phyloP scores from a whole-genome alignment of 64 coral and sea anemone genomes.

The Dendrophyllia cribrosa region DNA sequence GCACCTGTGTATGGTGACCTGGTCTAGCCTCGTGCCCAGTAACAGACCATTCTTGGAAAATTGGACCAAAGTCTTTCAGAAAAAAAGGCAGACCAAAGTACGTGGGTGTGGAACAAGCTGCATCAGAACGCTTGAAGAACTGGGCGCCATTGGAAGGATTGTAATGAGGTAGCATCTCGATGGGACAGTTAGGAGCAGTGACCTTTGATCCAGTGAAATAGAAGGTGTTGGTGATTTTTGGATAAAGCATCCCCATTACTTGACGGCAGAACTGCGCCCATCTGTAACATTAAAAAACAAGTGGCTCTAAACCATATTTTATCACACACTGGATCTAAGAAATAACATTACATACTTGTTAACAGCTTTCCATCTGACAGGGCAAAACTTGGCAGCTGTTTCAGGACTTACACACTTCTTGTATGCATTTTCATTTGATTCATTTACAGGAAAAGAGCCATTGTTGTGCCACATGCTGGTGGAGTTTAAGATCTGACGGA shows the following conservation, averaged over 20 bases:
- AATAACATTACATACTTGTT: constrained; percentile 52
- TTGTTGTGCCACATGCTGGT: constrained; percentile 89
- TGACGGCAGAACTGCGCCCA: constrained; percentile 78
- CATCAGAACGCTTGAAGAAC: constrained; percentile 58
- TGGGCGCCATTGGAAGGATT: constrained; percentile 97
- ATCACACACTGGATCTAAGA: not conserved
- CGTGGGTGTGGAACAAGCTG: constrained; percentile 49
- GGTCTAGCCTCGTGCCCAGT: constrained; percentile 94
- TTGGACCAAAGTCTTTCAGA: constrained; percentile 91
- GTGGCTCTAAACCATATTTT: not conserved
- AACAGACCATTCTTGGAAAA: constrained; percentile 98
- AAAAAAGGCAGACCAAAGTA: constrained; percentile 97
- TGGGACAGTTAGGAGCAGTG: constrained; percentile 95
- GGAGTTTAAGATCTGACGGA: constrained; percentile 70
- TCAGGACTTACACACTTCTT: constrained; percentile 75
- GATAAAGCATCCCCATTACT: constrained; percentile 90
- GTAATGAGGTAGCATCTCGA: constrained; percentile 92
- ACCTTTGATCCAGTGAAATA: constrained; percentile 85
- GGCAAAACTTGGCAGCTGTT: constrained; percentile 86
- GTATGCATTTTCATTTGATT: constrained; percentile 83
- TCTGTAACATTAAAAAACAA: not conserved
- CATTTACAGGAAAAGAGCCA: constrained; percentile 84
- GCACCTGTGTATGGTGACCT: constrained; percentile 95
- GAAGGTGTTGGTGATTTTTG: constrained; percentile 87
- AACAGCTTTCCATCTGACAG: constrained; percentile 81